Conservation (phyloP, 2,113 vertebrate genomes). For the Eira barbara region DNA sequence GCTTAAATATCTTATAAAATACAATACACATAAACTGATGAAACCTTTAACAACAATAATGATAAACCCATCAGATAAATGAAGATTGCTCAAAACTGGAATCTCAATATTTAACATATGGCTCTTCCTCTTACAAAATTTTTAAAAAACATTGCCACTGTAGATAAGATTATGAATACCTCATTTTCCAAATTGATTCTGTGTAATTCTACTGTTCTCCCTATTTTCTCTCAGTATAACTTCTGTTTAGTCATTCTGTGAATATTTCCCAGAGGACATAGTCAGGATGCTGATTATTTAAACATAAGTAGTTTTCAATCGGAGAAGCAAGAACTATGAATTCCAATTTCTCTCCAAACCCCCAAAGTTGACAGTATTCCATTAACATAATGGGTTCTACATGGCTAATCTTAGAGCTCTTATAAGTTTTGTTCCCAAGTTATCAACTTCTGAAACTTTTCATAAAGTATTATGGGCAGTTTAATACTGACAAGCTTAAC, state of each 20-base stretch:
- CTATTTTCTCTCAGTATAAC: not conserved
- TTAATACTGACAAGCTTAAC: not conserved
- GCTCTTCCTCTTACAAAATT: not conserved
- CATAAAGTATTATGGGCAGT: not conserved
- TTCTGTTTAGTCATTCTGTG: not conserved
- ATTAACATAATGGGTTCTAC: not conserved
- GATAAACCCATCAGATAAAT: conserved; percentile 3
- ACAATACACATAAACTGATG: not conserved
- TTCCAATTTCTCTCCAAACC: not conserved
- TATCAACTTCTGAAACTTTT: conserved; percentile 77
- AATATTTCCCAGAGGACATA: conserved; percentile 42
- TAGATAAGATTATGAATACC: not conserved
- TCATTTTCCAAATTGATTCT: conserved; percentile 4
- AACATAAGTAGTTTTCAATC: conserved; percentile 42
- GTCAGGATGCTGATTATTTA: not conserved
- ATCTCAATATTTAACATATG: not conserved
- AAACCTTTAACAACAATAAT: not conserved
- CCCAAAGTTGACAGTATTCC: not conserved
- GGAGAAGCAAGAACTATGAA: not conserved
- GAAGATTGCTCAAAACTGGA: conserved; percentile 44
- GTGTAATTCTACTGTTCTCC: not conserved
- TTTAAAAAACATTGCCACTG: not conserved
- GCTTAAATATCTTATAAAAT: not conserved
- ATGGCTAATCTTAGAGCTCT: not conserved
- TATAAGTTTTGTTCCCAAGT: conserved; percentile 55